phyloP scores from a whole-genome alignment of 1,140 invertebrate species.

The Araneus ventricosus region DNA sequence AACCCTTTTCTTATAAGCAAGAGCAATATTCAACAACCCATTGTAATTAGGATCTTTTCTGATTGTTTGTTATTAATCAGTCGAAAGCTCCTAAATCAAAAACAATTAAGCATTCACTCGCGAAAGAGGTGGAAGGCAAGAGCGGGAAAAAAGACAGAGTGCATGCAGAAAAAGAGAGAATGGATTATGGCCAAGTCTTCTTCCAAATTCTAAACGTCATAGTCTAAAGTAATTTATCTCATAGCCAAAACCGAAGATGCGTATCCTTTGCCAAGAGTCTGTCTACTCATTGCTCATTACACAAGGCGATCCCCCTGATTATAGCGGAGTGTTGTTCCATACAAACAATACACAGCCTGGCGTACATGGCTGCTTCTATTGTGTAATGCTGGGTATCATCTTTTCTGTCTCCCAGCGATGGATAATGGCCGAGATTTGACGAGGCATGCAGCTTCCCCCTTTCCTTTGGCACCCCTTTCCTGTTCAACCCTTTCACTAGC shows the following conservation, averaged over 20 bases:
- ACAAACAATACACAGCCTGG: conserved; percentile 47
- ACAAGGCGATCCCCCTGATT: conserved; percentile 51
- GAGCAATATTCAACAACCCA: conserved; percentile 67
- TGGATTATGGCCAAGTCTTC: conserved; percentile 48
- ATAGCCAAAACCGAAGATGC: conserved; percentile 64
- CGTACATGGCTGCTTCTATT: conserved; percentile 67
- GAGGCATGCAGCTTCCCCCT: conserved; percentile 53
- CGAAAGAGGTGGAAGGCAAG: background rate
- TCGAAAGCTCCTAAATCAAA: conserved; percentile 60
- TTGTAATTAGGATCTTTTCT: conserved; percentile 48
- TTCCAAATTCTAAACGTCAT: conserved; percentile 69
- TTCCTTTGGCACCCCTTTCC: conserved; percentile 55
- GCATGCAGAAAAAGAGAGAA: conserved; percentile 32
- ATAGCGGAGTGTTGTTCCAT: conserved; percentile 53
- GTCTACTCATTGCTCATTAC: conserved; percentile 72
- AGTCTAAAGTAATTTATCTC: conserved; percentile 69
- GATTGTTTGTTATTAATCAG: conserved; percentile 67
- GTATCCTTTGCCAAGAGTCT: conserved; percentile 68
- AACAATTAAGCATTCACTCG: conserved; percentile 42
- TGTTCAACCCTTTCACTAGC: conserved; percentile 65
- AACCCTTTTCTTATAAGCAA: conserved; percentile 39
- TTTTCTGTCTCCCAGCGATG: conserved; percentile 59
- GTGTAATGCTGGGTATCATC: conserved; percentile 67
- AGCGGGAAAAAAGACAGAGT: background rate
- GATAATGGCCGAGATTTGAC: conserved; percentile 63